Percentiles rank a stretch among this genome's conserved stretches.
Conservation (phyloP, 2,888 invertebrate species). For the Diabrotica balteata region DNA sequence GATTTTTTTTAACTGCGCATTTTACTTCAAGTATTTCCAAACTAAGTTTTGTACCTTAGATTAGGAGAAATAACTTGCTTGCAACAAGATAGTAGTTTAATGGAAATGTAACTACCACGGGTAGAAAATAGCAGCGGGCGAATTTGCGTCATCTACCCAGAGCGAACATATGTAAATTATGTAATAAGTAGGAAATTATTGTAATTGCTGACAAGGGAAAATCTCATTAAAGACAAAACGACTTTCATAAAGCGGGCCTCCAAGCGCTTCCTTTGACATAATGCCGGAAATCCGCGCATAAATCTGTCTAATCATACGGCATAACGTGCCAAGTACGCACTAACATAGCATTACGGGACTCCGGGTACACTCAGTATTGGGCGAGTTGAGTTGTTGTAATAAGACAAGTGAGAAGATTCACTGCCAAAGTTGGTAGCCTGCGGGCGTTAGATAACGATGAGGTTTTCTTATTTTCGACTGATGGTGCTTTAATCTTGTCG, state of each 20-base stretch:
- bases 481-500: conserved; percentile 31
- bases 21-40: too few relatives aligned
- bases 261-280: conserved; percentile 55
- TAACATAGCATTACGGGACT: conserved; percentile 56
- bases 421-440: conserved; percentile 51
- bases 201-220: conserved; percentile 53
- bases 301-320: conserved; percentile 60
- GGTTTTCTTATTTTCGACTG: conserved; percentile 46
- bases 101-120: conserved; percentile 11
- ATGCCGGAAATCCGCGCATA: conserved; percentile 58
- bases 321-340: conserved; percentile 60
- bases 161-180: conserved; percentile 54
- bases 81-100: conserved; percentile 17
- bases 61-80: not conserved
- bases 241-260: conserved; percentile 49
- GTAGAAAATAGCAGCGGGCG: conserved; percentile 15
- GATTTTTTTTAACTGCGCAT: too few relatives aligned
- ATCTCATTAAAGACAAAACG: conserved; percentile 54
- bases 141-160: conserved; percentile 23
- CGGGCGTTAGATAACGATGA: conserved; percentile 48
- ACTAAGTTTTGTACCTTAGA: too few relatives aligned
- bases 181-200: conserved; percentile 53
- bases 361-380: conserved; percentile 24
- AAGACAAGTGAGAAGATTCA: conserved; percentile 53
- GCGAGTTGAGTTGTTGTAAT: conserved; percentile 44